phyloP scores from a whole-genome alignment of 2,888 invertebrate species.

The Pseudoips prasinana region DNA sequence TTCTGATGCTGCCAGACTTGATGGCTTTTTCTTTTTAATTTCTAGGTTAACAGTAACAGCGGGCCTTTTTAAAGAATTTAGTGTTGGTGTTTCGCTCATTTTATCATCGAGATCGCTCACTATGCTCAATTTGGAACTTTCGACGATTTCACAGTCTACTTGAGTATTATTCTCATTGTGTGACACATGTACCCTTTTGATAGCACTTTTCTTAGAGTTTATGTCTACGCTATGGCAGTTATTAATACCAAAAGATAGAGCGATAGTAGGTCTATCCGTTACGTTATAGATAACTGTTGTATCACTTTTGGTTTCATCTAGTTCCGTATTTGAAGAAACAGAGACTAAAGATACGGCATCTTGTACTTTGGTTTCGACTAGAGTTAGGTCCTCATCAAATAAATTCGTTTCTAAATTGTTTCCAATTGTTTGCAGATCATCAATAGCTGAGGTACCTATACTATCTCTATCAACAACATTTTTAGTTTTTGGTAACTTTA shows the following conservation, averaged over 20 bases:
- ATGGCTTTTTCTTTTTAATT: conserved; percentile 66
- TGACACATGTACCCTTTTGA: conserved; percentile 47
- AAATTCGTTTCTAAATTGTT: conserved; percentile 17
- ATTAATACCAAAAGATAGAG: conserved; percentile 52
- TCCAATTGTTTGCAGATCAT: conserved; percentile 35
- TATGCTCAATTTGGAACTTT: conserved; percentile 43
- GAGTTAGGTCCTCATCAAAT: conserved; percentile 2
- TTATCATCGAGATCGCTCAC: conserved; percentile 46
- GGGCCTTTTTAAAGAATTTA: conserved; percentile 44
- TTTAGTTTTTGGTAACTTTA: conserved; percentile 18
- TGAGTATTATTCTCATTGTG: conserved; percentile 40
- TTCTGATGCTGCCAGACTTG: conserved; percentile 46
- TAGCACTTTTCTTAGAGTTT: conserved; percentile 48
- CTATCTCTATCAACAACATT: conserved; percentile 26
- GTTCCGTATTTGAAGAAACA: conserved; percentile 40
- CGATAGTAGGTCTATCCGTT: conserved; percentile 35
- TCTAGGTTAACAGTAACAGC: conserved; percentile 62
- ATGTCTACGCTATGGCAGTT: conserved; percentile 52
- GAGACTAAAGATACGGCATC: conserved; percentile 24
- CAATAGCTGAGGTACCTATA: conserved; percentile 44
- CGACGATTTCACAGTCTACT: conserved; percentile 55
- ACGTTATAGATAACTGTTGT: conserved; percentile 37
- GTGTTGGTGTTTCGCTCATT: conserved; percentile 37
- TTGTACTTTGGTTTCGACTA: conserved; percentile 7
- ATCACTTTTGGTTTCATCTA: conserved; percentile 30